phyloP scores from a whole-genome alignment of 1,140 invertebrate species.

The Drosophila trapezifrons region DNA sequence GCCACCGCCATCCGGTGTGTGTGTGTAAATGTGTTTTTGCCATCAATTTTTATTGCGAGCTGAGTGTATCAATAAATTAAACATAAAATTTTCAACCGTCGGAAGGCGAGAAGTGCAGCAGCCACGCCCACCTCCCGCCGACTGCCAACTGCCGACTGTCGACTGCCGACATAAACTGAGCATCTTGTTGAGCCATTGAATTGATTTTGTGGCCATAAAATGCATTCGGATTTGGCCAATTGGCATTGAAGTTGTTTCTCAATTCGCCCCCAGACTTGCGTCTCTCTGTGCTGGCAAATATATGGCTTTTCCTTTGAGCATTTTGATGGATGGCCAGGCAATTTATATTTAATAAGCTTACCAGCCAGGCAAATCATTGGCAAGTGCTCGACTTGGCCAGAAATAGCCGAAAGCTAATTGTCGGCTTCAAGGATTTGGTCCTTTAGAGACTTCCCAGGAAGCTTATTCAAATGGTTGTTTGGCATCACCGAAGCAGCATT shows the following conservation, averaged over 20 bases:
- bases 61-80: constrained; percentile 82
- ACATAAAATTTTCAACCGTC: constrained; percentile 64
- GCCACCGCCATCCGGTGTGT: constrained; percentile 17
- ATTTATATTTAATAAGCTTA: constrained; percentile 56
- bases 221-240: constrained; percentile 62
- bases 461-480: constrained; percentile 27
- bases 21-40: constrained; percentile 77
- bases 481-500: constrained; percentile 23
- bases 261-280: constrained; percentile 33
- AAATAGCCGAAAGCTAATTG: constrained; percentile 43
- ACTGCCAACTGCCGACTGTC: neutral
- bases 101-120: constrained; percentile 37
- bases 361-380: constrained; percentile 29
- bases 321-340: constrained; percentile 45
- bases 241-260: constrained; percentile 45
- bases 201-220: constrained; percentile 63
- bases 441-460: constrained; percentile 12
- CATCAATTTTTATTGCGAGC: constrained; percentile 80
- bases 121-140: constrained; percentile 7
- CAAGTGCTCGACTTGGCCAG: constrained; percentile 26
- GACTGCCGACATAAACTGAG: constrained; percentile 27
- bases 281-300: neutral
- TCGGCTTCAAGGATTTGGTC: constrained; percentile 9
- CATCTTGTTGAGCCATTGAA: constrained; percentile 62
- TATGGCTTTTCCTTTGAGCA: constrained; percentile 8